These are phyloP conservation scores for Forbesichthys papilliferus DNA, from an alignment of 2,113 vertebrate genomes.

Conservation along the genomic window DNA sequence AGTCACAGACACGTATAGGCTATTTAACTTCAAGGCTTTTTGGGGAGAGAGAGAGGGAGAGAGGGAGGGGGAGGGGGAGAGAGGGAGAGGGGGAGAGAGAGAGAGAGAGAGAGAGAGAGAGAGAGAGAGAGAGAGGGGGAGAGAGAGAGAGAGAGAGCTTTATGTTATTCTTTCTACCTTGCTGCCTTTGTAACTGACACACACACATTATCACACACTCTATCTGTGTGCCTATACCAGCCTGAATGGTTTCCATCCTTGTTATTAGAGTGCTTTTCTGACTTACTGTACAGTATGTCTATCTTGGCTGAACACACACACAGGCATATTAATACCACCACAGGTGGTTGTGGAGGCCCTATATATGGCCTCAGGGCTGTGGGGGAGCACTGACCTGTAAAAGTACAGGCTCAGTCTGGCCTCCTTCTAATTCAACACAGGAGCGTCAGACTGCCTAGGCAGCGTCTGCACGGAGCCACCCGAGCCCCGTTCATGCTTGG, in stretches of 20 bases:
- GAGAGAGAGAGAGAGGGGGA: too few relatives aligned
- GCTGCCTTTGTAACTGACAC: neutral
- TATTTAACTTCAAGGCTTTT: too few relatives aligned
- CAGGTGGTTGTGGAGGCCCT: slow-evolving; percentile 53
- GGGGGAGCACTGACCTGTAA: slow-evolving; percentile 60
- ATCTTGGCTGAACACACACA: neutral
- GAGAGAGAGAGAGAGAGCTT: too few relatives aligned
- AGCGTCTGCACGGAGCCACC: neutral
- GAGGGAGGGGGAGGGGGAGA: too few relatives aligned
- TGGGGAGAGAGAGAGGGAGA: too few relatives aligned
- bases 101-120: too few relatives aligned
- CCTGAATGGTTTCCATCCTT: too few relatives aligned
- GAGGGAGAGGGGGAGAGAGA: too few relatives aligned
- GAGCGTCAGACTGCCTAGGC: slow-evolving; percentile 23
- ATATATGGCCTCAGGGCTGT: slow-evolving; percentile 45
- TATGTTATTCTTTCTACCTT: too few relatives aligned
- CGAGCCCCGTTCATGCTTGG: neutral
- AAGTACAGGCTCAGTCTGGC: slow-evolving; percentile 42
- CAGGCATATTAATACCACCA: slow-evolving; percentile 27
- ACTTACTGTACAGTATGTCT: too few relatives aligned
- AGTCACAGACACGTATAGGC: neutral
- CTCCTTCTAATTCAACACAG: slow-evolving; percentile 59
- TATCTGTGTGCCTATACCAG: too few relatives aligned
- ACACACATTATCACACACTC: neutral
- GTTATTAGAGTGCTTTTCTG: too few relatives aligned